Conservation (phyloP, 2,797 vertebrate genomes). For the Phalanger gymnotis region DNA sequence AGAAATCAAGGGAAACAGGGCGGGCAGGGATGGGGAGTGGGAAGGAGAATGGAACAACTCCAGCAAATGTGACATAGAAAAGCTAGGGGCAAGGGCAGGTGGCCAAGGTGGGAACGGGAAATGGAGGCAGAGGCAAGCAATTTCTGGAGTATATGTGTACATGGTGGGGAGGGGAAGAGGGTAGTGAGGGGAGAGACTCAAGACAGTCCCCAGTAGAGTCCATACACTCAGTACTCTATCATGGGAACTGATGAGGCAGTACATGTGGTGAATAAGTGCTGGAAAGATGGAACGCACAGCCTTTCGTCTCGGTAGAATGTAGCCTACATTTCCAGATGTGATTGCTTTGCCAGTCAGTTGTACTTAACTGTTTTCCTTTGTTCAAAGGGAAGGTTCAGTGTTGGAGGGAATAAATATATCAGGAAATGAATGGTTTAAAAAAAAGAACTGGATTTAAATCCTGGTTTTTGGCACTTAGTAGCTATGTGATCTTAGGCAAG, state of each 20-base stretch:
- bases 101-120: conserved; percentile 12
- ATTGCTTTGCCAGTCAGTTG: neutral
- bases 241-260: neutral
- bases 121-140: neutral
- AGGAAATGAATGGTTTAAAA: neutral
- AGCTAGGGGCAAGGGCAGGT: neutral
- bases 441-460: neutral
- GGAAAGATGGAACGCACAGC: neutral
- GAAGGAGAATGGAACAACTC: neutral
- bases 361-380: neutral
- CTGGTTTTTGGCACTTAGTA: neutral
- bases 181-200: conserved; percentile 41
- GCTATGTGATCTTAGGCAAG: neutral
- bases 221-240: neutral
- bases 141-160: conserved; percentile 5
- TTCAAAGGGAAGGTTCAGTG: neutral
- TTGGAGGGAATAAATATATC: neutral
- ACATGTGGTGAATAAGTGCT: neutral
- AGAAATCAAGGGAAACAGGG: neutral
- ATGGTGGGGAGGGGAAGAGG: neutral
- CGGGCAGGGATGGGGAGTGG: neutral
- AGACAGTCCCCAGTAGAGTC: conserved; percentile 32
- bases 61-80: neutral
- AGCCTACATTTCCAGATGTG: neutral
- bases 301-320: neutral